Conservation (phyloP, 2,113 vertebrate genomes). For the Labrus mixtus region DNA sequence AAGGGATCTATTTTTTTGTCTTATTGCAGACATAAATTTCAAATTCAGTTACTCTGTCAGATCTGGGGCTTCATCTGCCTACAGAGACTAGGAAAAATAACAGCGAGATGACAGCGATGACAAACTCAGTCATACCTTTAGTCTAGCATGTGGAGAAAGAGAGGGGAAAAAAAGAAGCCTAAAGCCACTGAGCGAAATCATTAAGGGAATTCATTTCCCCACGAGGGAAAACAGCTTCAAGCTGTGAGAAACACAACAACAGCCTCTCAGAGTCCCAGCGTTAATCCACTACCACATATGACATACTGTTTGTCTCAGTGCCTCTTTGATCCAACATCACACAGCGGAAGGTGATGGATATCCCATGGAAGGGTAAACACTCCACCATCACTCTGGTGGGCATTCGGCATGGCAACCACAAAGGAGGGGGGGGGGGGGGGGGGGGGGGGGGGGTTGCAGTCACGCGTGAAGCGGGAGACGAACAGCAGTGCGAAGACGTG, state of each 20-base stretch:
- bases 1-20: neutral
- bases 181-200: slow-evolving; percentile 66
- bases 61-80: slow-evolving; percentile 34
- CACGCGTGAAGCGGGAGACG: slow-evolving; percentile 35
- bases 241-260: slow-evolving; percentile 60
- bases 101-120: slow-evolving; percentile 35
- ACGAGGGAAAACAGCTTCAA: slow-evolving; percentile 61
- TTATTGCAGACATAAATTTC: slow-evolving; percentile 7
- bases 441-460: slow-evolving; percentile 60
- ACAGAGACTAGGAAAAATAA: slow-evolving; percentile 26
- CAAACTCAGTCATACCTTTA: slow-evolving; percentile 52
- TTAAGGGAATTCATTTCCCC: slow-evolving; percentile 67
- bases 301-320: slow-evolving; percentile 68
- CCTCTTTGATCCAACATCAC: slow-evolving; percentile 59
- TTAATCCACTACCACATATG: slow-evolving; percentile 63
- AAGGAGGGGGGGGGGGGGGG: no score
- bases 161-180: slow-evolving; percentile 22
- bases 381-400: slow-evolving; percentile 45
- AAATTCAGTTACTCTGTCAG: slow-evolving; percentile 23
- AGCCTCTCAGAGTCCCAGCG: slow-evolving; percentile 32
- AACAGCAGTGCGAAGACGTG: slow-evolving; percentile 40
- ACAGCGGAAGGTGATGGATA: slow-evolving; percentile 62
- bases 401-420: slow-evolving; percentile 6
- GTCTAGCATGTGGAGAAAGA: neutral
- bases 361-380: slow-evolving; percentile 59